Percentiles rank a stretch among this genome's conserved stretches.
Conservation (phyloP, 2,888 invertebrate genomes). For the Patella pellucida region DNA sequence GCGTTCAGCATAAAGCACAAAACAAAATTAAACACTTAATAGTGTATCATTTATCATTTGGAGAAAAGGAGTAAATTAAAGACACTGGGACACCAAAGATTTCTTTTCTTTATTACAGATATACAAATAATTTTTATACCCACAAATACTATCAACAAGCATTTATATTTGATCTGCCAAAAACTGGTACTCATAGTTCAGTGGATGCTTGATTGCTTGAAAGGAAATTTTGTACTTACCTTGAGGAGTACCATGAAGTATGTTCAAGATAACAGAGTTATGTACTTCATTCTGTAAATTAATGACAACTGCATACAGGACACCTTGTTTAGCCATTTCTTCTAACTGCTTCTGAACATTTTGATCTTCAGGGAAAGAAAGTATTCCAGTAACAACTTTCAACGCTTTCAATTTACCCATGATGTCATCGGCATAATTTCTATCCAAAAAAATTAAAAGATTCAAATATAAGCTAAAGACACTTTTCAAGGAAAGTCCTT, state of each 20-base stretch:
- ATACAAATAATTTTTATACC: too few relatives aligned
- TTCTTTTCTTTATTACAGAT: too few relatives aligned
- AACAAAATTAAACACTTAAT: background rate
- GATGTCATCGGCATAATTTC: slow-evolving; percentile 90
- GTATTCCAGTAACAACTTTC: slow-evolving; percentile 81
- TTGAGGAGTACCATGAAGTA: slow-evolving; percentile 87
- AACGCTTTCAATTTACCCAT: slow-evolving; percentile 84
- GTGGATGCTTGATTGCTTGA: too few relatives aligned
- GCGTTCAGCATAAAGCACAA: background rate
- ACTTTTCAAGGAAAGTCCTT: too few relatives aligned
- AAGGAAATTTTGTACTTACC: slow-evolving; percentile 74
- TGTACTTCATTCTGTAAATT: slow-evolving; percentile 88
- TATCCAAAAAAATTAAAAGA: slow-evolving; percentile 26
- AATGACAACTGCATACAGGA: slow-evolving; percentile 89
- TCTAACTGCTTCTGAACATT: slow-evolving; percentile 83
- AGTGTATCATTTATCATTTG: background rate
- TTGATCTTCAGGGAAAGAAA: slow-evolving; percentile 93
- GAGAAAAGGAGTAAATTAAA: background rate
- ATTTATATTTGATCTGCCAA: too few relatives aligned
- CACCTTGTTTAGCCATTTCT: slow-evolving; percentile 89
- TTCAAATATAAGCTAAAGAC: too few relatives aligned
- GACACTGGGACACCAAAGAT: too few relatives aligned
- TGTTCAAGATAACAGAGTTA: slow-evolving; percentile 88
- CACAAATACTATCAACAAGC: too few relatives aligned
- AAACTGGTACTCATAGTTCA: too few relatives aligned